Base-by-base conservation (phyloP, 2,888 invertebrate species). In the Biston stratarius region DNA sequence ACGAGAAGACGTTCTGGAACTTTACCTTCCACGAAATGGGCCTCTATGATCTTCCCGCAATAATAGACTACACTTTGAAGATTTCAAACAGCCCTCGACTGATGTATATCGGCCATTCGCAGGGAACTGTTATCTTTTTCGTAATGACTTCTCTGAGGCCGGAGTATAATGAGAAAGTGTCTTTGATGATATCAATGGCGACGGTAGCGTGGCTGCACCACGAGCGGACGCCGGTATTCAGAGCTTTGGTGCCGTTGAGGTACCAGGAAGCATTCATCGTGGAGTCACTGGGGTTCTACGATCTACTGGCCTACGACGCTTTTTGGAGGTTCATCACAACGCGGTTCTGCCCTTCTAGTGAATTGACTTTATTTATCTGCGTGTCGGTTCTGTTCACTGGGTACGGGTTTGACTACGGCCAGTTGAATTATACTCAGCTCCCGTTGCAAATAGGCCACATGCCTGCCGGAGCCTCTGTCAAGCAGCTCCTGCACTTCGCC, bases 11-110 rank as follows among this genome's bases (percentile, higher is more conserved):
- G 0, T 96, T 94, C 77, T 96, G 96, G 96, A 78, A 94, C 45
- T 96, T 95, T 75, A 96, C 96, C 70, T 97, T 95, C 95, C 96
- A 97, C 81, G 96, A 97, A 80, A 97, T 97, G 80, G 96, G 96
- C 0, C 79, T 89, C 44, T 94, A 90, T 76, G 98, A 98, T 85
- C 77, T 97, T 11, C 97, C 97, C 5, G 95, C 96, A 0, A 96
- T 95, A 83, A 95, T 98, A 48, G 96, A 97, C 79, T 95, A 95
- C 78, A 89, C 96, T 9, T 80, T 95, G 6, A 70, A 83, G 0
- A 69, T 61, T 6, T 96, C 96, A 0, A 90, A 91, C 0, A 87
- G 91, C 12, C 72, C 90, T 1, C 84, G 95, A 52, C 65, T 97
- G 0, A 95, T 95, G 69, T 97, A 96, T 81, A 87, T 96, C 12